A percentile compares a stretch with the other conserved stretches of the same genome.
Conservation (phyloP, 2,888 invertebrate genomes). For the Meteorus colon region DNA sequence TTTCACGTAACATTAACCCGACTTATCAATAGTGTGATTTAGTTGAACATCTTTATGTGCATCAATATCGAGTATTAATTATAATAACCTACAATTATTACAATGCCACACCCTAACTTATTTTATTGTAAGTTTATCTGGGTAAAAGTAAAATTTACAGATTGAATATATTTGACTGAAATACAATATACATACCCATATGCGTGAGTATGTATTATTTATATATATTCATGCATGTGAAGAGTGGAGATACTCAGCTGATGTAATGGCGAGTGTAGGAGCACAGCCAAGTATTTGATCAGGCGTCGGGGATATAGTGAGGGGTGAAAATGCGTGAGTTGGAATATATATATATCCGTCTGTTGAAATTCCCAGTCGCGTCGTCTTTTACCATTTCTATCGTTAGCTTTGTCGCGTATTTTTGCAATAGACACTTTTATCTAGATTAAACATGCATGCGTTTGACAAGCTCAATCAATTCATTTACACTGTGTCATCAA, state of each 20-base stretch:
- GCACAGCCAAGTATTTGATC: conserved; percentile 57
- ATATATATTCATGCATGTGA: not conserved
- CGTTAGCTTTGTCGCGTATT: not conserved
- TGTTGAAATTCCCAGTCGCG: conserved; percentile 65
- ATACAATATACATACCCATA: too few species aligned
- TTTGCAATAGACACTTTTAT: conserved; percentile 23
- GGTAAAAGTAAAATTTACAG: too few species aligned
- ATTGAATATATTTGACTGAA: too few species aligned
- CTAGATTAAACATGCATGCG: conserved; percentile 31
- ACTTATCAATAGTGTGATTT: conserved; percentile 63
- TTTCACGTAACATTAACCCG: conserved; percentile 49
- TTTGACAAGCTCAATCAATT: conserved; percentile 31
- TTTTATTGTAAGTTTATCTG: too few species aligned
- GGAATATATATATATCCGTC: conserved; percentile 56
- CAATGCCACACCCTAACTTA: too few species aligned
- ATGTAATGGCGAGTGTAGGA: conserved; percentile 46
- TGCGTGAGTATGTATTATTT: not conserved
- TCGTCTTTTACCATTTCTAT: conserved; percentile 17
- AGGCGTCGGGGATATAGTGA: conserved; percentile 52
- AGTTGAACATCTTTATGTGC: conserved; percentile 34
- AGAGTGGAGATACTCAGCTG: not conserved
- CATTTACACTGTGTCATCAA: conserved; percentile 1
- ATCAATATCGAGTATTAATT: not conserved
- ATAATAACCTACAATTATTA: not conserved
- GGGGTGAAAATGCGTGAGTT: conserved; percentile 44